These are phyloP conservation scores for Lates japonicus DNA, from an alignment of 2,797 vertebrate species.

Conservation along the genomic window DNA sequence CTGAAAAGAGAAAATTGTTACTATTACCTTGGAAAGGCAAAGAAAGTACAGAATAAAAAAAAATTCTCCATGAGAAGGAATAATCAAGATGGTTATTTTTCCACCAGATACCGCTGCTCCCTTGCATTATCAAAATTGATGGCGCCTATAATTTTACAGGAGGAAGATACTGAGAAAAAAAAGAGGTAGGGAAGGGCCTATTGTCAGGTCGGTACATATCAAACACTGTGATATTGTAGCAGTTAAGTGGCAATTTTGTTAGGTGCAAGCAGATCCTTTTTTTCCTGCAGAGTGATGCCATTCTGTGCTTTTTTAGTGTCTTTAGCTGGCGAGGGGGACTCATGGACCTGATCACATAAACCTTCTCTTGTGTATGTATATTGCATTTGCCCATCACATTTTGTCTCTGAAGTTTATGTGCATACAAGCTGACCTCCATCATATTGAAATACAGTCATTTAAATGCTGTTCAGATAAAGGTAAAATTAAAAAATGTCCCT, in stretches of 20 bases:
- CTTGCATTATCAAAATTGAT: conserved; percentile 81
- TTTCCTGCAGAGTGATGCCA: conserved; percentile 37
- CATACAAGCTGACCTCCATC: neutral
- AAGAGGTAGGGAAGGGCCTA: conserved; percentile 55
- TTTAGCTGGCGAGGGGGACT: conserved; percentile 2
- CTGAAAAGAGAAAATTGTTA: conserved; percentile 85
- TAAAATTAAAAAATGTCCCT: neutral
- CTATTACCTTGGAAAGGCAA: conserved; percentile 78
- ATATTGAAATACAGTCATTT: neutral
- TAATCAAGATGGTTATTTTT: conserved; percentile 82
- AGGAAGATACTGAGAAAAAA: conserved; percentile 53
- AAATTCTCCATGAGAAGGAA: conserved; percentile 74
- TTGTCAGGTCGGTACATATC: conserved; percentile 65
- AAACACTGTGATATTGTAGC: conserved; percentile 71
- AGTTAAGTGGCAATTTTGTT: conserved; percentile 74
- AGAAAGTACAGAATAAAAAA: conserved; percentile 67
- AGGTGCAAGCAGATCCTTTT: conserved; percentile 37
- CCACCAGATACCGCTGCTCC: conserved; percentile 62
- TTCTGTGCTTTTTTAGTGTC: conserved; percentile 36
- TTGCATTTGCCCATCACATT: conserved; percentile 14
- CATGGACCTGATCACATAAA: conserved; percentile 38
- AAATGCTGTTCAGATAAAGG: neutral
- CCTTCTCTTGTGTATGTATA: neutral
- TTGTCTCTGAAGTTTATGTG: conserved; percentile 6
- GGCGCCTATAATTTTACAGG: conserved; percentile 72